phyloP scores from a whole-genome alignment of 2,797 vertebrate species.

The Spondyliosoma cantharus region DNA sequence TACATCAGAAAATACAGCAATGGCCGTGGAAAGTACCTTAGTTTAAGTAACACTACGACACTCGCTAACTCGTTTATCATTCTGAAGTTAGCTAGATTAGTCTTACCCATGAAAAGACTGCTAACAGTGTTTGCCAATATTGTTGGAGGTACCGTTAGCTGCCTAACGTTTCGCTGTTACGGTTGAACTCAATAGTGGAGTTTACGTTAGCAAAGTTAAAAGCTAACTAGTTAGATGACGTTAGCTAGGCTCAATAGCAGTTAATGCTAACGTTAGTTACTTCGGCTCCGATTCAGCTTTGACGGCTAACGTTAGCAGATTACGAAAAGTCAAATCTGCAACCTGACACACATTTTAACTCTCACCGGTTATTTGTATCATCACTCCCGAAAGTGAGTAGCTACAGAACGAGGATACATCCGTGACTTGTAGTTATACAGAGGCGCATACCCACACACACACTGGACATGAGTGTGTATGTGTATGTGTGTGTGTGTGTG shows the following conservation, averaged over 20 bases:
- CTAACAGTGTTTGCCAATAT: not conserved
- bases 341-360: slow-evolving; percentile 25
- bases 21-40: not conserved
- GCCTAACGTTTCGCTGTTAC: slow-evolving; percentile 11
- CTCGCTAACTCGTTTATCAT: not conserved
- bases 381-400: not conserved
- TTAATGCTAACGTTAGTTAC: slow-evolving; percentile 48
- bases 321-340: slow-evolving; percentile 50
- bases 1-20: not conserved
- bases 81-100: not conserved
- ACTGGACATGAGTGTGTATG: slow-evolving; percentile 24
- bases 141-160: not conserved
- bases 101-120: not conserved
- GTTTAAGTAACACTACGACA: not conserved
- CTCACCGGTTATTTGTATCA: slow-evolving; percentile 9
- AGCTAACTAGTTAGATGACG: slow-evolving; percentile 45
- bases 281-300: slow-evolving; percentile 38
- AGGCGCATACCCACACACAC: slow-evolving; percentile 58
- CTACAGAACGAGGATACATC: not conserved
- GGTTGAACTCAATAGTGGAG: slow-evolving; percentile 11
- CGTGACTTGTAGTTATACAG: slow-evolving; percentile 31
- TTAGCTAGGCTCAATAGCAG: slow-evolving; percentile 55
- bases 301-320: slow-evolving; percentile 58
- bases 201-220: slow-evolving; percentile 56
- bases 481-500: slow-evolving; percentile 8